Evolutionary conservation across 2,113 vertebrate genomes (phyloP).

Genomic region (Hippocampus barbouri): DNA sequence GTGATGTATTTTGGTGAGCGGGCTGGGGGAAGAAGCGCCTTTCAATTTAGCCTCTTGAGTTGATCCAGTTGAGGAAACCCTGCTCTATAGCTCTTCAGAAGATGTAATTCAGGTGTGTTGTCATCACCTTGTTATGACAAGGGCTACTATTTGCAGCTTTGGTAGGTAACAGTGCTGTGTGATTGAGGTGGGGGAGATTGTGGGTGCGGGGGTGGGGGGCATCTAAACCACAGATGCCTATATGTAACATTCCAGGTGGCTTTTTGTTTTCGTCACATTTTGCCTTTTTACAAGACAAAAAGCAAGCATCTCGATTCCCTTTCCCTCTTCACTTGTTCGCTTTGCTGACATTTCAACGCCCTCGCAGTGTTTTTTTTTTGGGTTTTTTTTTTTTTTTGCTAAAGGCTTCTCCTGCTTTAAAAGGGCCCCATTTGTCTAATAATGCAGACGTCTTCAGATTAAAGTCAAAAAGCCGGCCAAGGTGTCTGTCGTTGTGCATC

Average conservation of each 20-base stretch:
- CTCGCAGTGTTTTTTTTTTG: background rate
- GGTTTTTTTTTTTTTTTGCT: background rate
- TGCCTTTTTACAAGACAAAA: constrained; percentile 31
- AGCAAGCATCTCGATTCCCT: constrained; percentile 6
- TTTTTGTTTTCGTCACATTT: constrained; percentile 18
- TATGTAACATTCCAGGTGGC: constrained; percentile 29
- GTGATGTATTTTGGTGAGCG: background rate
- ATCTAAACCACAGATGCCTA: constrained; percentile 41
- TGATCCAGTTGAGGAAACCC: background rate
- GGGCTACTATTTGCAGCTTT: constrained; percentile 69
- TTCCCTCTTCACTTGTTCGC: constrained; percentile 7
- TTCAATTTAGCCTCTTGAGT: background rate
- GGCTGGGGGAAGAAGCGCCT: background rate
- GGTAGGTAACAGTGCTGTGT: constrained; percentile 37
- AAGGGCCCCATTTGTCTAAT: background rate
- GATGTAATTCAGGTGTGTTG: constrained; percentile 74
- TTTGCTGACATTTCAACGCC: constrained; percentile 16
- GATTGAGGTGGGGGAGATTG: constrained; percentile 42
- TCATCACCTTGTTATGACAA: constrained; percentile 62
- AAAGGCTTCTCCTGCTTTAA: background rate
- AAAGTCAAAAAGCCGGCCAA: no score
- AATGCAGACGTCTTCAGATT: no score
- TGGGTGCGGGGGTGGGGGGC: constrained; percentile 18
- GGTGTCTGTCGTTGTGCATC: background rate
- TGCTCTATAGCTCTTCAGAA: constrained; percentile 39